Base-by-base conservation (phyloP, 2,797 vertebrate species). In the Manis crassicaudata region DNA sequence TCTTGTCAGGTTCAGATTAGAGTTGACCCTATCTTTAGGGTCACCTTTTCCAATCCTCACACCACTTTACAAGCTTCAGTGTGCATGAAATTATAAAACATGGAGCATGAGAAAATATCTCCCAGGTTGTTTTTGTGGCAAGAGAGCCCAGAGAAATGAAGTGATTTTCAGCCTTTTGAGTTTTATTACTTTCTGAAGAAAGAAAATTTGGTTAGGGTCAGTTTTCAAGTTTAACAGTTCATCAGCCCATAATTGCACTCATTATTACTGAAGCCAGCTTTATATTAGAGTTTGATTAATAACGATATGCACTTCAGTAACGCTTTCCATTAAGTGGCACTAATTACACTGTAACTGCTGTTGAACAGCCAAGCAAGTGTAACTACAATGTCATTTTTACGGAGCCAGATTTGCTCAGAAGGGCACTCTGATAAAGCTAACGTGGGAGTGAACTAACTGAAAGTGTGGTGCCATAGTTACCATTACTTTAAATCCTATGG, bases 281-380 rank as follows among this genome's bases (percentile, higher is more conserved):
- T 97, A 96, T 97, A 97, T 23, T 97, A 82, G 92, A 95, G 96
- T 96, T 94, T 97, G 96, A 97, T 98, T 98, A 97, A 98, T 98
- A 98, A 97, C 40, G 96, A 95, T 97, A 97, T 89, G 92, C 87
- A 95, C 56, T 97, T 97, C 87, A 92, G 95, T 96, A 98, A 97
- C 4, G 60, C 95, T 97, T 98, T 96, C 90, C 79, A 97, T 98
- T 98, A 98, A 97, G 90, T 97, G 84, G 60, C 67, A 96, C 95
- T 97, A 98, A 98, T 98, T 98, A 97, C n/a, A 90, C 65, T 89
- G 83, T 88, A 97, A 97, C 88, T 97, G 93, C 97, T 97, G 87
- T 97, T 98, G 96, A 98, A 97, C 96, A 98, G 96, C 94, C 86
- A 98, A 95, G 94, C 56, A 97, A 98, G 63, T 97, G 54, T 97